Base-by-base conservation (phyloP, 2,888 invertebrate genomes). In the Plebejus melissa region DNA sequence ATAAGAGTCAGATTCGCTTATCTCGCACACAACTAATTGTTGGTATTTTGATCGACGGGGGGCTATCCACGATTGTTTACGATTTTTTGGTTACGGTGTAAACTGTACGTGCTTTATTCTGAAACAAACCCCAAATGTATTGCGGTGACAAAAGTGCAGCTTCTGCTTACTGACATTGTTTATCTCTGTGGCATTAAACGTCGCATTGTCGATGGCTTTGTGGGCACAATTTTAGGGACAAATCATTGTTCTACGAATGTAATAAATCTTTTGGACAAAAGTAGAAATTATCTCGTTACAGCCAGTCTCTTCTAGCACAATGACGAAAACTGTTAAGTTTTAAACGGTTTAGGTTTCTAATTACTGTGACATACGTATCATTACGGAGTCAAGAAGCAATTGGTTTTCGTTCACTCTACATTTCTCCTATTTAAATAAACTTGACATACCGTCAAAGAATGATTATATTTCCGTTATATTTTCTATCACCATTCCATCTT, bases 31-130 rank as follows among this genome's bases (percentile, higher is more conserved):
- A 71, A 65, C 65, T 71, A 70, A 41, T 83, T 86, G 85, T 87
- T 87, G 84, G 83, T 82, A 83, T 87, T 84, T 83, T 84, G 82
- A 86, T 86, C 89, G 82, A 80, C 86, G 81, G 90, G 89, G 85
- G 87, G 87, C 84, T 84, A 82, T 81, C 81, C 79, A 80, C 82
- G 81, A 86, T 89, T 89, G 89, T 90, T 88, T 90, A 69, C 84
- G 84, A 79, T 86, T 88, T 88, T 86, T 82, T 86, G 88, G 86
- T 87, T 85, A 88, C 84, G 85, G 80, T 83, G 82, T 85, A 86
- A 89, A 86, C 85, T 84, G 77, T 82, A 81, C 77, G 83, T 85
- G 83, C 86, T 82, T 84, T 86, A 82, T 80, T 84, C 81, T 81
- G 84, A 85, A 86, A 85, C 84, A 85, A 82, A 84, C 84, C 82